phyloP scores from a whole-genome alignment of 2,888 invertebrate species.

The Apotomis capreana region DNA sequence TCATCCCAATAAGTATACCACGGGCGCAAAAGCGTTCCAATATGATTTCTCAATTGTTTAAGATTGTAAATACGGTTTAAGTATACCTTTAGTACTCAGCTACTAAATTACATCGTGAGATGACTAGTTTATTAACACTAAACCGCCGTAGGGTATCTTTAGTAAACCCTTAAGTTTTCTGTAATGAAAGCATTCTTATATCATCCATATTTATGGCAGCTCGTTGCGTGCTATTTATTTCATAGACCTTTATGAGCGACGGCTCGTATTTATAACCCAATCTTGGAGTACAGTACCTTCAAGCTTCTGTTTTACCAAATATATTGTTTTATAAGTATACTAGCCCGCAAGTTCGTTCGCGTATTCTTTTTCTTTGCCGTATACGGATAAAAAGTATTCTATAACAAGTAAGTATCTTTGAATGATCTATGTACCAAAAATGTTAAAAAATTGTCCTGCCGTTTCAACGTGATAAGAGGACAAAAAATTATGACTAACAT shows the following conservation, averaged over 20 bases:
- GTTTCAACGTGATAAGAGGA: too few species aligned
- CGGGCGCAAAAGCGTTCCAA: too few species aligned
- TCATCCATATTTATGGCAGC: conserved; percentile 1
- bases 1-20: too few species aligned
- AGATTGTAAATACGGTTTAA: neutral
- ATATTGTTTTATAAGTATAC: neutral
- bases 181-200: neutral
- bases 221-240: conserved; percentile 39
- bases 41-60: neutral
- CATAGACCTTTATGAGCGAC: conserved; percentile 49
- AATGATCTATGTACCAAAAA: too few species aligned
- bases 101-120: neutral
- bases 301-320: conserved; percentile 10
- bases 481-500: too few species aligned
- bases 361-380: neutral
- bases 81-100: neutral
- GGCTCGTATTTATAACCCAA: conserved; percentile 50
- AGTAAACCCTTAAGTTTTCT: neutral
- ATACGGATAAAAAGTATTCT: too few species aligned
- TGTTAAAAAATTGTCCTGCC: too few species aligned
- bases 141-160: neutral
- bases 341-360: neutral
- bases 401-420: too few species aligned
- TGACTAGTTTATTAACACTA: neutral
- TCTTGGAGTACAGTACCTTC: conserved; percentile 49